Evolutionary conservation across 2,113 vertebrate genomes (phyloP).

Genomic region (Leptosomus discolor): DNA sequence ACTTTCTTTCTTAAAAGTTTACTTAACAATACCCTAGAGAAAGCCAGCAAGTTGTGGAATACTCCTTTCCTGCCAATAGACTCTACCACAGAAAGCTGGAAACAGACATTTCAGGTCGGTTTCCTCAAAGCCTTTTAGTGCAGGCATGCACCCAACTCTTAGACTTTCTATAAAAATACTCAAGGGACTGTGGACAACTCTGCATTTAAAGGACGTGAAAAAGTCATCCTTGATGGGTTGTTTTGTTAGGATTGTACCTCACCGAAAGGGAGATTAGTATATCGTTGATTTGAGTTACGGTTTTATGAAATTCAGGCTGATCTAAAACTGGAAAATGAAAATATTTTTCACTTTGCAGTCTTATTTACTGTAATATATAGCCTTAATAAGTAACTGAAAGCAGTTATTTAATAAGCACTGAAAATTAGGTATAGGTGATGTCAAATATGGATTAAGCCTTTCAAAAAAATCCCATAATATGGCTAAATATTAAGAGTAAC

Average conservation of each 20-base stretch:
- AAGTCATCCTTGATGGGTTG: background rate
- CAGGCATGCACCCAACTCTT: background rate
- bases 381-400: constrained; percentile 38
- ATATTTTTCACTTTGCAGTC: background rate
- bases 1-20: background rate
- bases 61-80: background rate
- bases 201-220: background rate
- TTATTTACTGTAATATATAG: constrained; percentile 50
- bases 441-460: constrained; percentile 33
- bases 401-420: constrained; percentile 29
- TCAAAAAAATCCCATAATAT: background rate
- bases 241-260: background rate
- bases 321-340: background rate
- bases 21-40: background rate
- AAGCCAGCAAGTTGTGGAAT: background rate
- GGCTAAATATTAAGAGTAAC: constrained; percentile 28
- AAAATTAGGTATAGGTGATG: constrained; percentile 24
- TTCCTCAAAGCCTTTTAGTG: background rate
- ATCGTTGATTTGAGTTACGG: background rate
- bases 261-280: background rate
- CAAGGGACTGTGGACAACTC: background rate
- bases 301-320: background rate
- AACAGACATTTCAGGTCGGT: background rate
- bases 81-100: background rate
- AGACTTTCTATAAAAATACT: background rate